These are phyloP conservation scores for Daboia siamensis DNA, from an alignment of 2,113 vertebrate species.

Conservation along the genomic window DNA sequence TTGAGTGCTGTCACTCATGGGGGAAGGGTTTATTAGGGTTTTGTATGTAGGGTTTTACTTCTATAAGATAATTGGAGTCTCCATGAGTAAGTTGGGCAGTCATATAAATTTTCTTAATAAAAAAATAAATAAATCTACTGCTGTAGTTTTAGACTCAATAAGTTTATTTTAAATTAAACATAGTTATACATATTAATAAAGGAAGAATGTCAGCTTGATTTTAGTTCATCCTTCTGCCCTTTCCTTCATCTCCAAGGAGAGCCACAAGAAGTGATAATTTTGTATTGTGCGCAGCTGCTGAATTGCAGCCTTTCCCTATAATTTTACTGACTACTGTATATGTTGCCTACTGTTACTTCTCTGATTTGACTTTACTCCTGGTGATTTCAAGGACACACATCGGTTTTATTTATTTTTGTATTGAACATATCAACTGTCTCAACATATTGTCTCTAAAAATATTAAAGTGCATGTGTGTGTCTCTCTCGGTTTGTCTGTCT, in stretches of 20 bases:
- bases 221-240: neutral
- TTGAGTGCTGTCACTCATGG: no score
- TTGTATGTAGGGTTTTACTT: neutral
- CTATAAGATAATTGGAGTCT: neutral
- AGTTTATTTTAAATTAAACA: neutral
- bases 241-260: neutral
- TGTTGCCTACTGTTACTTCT: neutral
- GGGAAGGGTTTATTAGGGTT: no score
- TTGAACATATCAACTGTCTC: neutral
- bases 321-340: neutral
- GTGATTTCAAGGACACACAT: neutral
- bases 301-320: neutral
- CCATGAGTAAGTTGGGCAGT: neutral
- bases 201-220: neutral
- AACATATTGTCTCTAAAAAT: neutral
- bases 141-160: neutral
- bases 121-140: neutral
- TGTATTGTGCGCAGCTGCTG: neutral
- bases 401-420: no score
- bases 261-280: neutral
- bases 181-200: neutral
- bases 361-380: neutral
- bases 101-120: neutral
- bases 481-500: accelerated
- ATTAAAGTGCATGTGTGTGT: neutral